A percentile compares a stretch with the other conserved stretches of the same genome.
Evolutionary conservation across 2,888 invertebrate genomes (phyloP).

Genomic region (Synanthedon vespiformis): DNA sequence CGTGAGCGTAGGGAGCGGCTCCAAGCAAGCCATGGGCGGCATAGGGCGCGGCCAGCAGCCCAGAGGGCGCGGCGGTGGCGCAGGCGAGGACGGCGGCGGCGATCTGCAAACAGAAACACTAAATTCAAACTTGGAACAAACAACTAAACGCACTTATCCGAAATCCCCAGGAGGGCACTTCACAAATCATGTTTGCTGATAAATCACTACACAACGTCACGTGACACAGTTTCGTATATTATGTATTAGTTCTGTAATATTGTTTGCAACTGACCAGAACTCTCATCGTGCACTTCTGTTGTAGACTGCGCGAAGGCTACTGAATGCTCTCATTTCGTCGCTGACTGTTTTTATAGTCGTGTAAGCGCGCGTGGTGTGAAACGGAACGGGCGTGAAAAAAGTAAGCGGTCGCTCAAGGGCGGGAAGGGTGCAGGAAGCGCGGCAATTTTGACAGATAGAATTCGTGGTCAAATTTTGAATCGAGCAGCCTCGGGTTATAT

Average conservation of each 20-base stretch:
- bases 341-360: conserved; percentile 50
- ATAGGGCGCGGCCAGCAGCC: conserved; percentile 32
- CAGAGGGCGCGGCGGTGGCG: conserved; percentile 14
- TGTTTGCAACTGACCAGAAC: conserved; percentile 53
- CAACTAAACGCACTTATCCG: not conserved
- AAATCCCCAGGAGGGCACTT: not conserved
- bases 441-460: conserved; percentile 38
- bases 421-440: conserved; percentile 64
- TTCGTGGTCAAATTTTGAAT: conserved; percentile 30
- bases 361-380: conserved; percentile 34
- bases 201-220: conserved; percentile 7
- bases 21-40: conserved; percentile 43
- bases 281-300: conserved; percentile 69
- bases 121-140: conserved; percentile 10
- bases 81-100: conserved; percentile 59
- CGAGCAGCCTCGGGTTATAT: conserved; percentile 6
- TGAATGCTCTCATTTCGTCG: conserved; percentile 59
- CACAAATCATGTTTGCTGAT: conserved; percentile 4
- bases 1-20: conserved; percentile 32
- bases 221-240: conserved; percentile 3
- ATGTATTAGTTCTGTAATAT: not conserved
- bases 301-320: conserved; percentile 68
- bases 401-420: conserved; percentile 64
- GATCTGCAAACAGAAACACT: conserved; percentile 52
- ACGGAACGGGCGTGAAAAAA: conserved; percentile 55